A percentile compares a stretch with the other conserved stretches of the same genome.
Evolutionary conservation across 2,888 invertebrate genomes (phyloP).

Genomic region (Tipula helvola): DNA sequence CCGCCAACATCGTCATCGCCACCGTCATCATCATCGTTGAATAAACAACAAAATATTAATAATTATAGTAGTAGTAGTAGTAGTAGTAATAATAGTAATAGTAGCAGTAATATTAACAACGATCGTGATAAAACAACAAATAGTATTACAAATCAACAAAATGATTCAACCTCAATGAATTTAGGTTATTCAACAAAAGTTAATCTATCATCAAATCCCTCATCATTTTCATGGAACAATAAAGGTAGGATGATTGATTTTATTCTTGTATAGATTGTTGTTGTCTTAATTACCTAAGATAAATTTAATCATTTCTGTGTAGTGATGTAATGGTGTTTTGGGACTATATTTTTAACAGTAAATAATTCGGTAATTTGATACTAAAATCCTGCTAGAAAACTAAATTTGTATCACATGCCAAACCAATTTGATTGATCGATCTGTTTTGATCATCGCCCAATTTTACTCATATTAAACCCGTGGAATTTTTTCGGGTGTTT

Average conservation of each 20-base stretch:
- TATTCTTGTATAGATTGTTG: not conserved
- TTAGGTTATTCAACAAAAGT: slow-evolving; percentile 47
- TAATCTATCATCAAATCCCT: slow-evolving; percentile 35
- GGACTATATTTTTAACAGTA: not conserved
- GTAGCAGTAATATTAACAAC: slow-evolving; percentile 18
- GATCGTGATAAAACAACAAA: slow-evolving; percentile 20
- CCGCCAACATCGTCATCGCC: not conserved
- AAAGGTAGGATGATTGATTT: slow-evolving; percentile 23
- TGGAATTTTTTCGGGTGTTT: not conserved
- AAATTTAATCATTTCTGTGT: not conserved
- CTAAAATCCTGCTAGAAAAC: not conserved
- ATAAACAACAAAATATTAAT: not conserved
- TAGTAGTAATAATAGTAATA: not conserved
- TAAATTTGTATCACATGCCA: not conserved
- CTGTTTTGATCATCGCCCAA: not conserved
- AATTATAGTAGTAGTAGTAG: not conserved
- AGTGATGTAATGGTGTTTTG: not conserved
- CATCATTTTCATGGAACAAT: slow-evolving; percentile 24
- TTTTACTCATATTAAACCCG: not conserved
- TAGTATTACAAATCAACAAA: slow-evolving; percentile 31
- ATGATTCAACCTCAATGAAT: slow-evolving; percentile 25
- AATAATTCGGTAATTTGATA: not conserved
- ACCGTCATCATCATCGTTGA: not conserved
- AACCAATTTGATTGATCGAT: not conserved
- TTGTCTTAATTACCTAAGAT: not conserved